Conservation (phyloP, 2,888 invertebrate genomes). For the Pseudanteris insignis region DNA sequence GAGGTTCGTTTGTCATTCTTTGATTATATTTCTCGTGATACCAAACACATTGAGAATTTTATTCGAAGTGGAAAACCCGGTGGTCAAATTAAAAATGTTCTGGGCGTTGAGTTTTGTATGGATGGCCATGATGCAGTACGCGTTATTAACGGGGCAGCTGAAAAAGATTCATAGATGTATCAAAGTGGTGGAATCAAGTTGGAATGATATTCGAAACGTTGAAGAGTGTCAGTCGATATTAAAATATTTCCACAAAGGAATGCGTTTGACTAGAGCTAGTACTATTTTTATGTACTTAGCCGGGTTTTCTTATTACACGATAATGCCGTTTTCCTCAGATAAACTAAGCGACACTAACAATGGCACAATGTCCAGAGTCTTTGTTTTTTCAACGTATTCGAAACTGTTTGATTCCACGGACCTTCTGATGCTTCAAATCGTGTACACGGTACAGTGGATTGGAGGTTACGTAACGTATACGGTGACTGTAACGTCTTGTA, state of each 20-base stretch:
- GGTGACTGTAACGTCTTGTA: constrained; percentile 41
- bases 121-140: constrained; percentile 53
- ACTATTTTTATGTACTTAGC: constrained; percentile 48
- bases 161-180: constrained; percentile 25
- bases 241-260: constrained; percentile 28
- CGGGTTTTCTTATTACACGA: constrained; percentile 42
- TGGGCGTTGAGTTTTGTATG: constrained; percentile 50
- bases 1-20: constrained; percentile 6
- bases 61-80: constrained; percentile 37
- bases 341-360: constrained; percentile 37
- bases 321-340: constrained; percentile 43
- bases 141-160: constrained; percentile 2
- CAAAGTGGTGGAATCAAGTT: constrained; percentile 12
- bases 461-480: constrained; percentile 42
- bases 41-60: constrained; percentile 18
- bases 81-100: constrained; percentile 46
- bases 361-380: constrained; percentile 26
- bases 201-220: constrained; percentile 2
- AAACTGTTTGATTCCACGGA: constrained; percentile 41
- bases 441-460: constrained; percentile 40
- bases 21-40: constrained; percentile 10
- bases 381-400: constrained; percentile 47
- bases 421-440: constrained; percentile 45
- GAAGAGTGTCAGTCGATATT: constrained; percentile 14
- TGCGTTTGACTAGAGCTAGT: constrained; percentile 37